These are phyloP conservation scores for Theocolax elegans DNA, from an alignment of 1,140 invertebrate species.

Conservation along the genomic window DNA sequence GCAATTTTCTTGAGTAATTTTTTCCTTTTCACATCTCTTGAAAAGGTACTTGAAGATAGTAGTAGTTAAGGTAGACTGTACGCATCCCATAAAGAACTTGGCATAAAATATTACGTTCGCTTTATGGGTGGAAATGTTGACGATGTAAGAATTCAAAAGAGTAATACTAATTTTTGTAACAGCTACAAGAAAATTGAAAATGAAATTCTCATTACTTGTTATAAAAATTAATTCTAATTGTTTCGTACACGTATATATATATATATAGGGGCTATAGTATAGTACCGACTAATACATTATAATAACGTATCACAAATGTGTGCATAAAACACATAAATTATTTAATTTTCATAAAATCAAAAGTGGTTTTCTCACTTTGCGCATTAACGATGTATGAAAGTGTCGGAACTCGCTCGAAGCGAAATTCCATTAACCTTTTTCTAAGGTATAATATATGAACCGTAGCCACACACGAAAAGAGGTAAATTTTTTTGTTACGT, in stretches of 20 bases:
- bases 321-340: too few relatives aligned
- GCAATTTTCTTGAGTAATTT: not conserved
- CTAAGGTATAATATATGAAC: not conserved
- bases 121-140: not conserved
- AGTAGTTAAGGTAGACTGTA: not conserved
- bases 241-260: too few relatives aligned
- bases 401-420: not conserved
- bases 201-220: too few relatives aligned
- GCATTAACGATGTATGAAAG: conserved; percentile 1
- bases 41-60: not conserved
- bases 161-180: too few relatives aligned
- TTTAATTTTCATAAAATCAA: not conserved
- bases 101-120: not conserved
- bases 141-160: too few relatives aligned
- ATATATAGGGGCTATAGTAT: too few relatives aligned
- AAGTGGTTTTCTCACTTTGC: not conserved
- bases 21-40: not conserved
- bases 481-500: conserved; percentile 13
- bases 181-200: too few relatives aligned
- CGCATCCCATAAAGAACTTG: not conserved
- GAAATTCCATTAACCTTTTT: conserved; percentile 5
- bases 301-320: too few relatives aligned
- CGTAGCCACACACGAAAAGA: too few relatives aligned
- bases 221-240: too few relatives aligned
- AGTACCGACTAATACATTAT: too few relatives aligned